Base-by-base conservation (phyloP, 2,113 vertebrate species). In the Dromas ardeola region DNA sequence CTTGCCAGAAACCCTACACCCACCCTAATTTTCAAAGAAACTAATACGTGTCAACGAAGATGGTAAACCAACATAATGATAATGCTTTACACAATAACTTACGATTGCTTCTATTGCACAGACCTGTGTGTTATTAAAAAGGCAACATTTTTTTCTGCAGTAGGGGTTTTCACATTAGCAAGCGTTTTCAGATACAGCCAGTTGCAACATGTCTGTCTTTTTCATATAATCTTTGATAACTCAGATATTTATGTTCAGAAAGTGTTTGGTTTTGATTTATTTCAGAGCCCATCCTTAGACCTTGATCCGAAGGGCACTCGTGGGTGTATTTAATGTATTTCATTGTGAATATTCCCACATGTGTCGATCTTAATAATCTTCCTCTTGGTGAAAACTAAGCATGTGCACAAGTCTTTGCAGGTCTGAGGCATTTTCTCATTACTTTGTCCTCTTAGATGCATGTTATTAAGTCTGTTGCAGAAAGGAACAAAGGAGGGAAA, bases 261-360 rank as follows among this genome's bases (percentile, higher is more conserved):
- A 89, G 53, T 43, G 47, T 93, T 94, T 95, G 67, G 2, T 77
- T 95, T 93, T 61, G 38, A 58, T 80, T 81, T 65, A 42, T 77
- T 69, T 91, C 43, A 30, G 66, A 87, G 81, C 91, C 77, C 20
- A 72, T 86, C 86, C 93, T 93, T 78, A 94, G 52, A 79, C 47
- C 84, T 96, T 90, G 87, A 94, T 94, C 81, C 93, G 78, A 76
- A 67, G 52, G 66, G 30, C 3, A 13, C 61, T 94, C 1, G 21
- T 95, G 91, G 86, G 93, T 88, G 62, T 94, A 29, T 81, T 93
- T 93, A 69, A 49, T 40, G 63, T 29, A n/a, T 19, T 53, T 77
- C 72, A 56, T 71, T 87, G 86, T 87, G 89, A 81, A 81, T 94
- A 76, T 94, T 95, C 78, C 86, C 95, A 52, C 76, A 10, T 88